Percentiles rank a stretch among this genome's conserved stretches.
These are phyloP conservation scores for Scartelaos histophorus DNA, from an alignment of 2,113 vertebrate genomes.

Conservation along the genomic window DNA sequence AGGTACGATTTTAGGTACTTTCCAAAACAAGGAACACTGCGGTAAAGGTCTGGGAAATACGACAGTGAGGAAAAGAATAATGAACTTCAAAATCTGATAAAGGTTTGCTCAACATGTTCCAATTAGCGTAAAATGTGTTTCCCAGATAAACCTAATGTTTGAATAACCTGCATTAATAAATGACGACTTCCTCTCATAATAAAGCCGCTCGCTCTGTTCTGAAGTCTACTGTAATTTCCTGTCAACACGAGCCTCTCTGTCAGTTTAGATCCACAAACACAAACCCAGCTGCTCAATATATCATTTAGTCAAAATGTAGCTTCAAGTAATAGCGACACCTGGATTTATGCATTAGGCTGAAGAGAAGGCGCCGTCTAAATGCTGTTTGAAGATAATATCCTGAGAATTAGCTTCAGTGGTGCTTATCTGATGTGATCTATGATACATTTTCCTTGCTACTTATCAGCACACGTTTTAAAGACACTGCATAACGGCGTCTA, in stretches of 20 bases:
- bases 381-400: not conserved
- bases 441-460: not conserved
- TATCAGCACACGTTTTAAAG: not conserved
- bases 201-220: not conserved
- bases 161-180: not conserved
- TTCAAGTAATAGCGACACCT: constrained; percentile 19
- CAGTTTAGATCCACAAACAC: constrained; percentile 2
- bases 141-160: constrained; percentile 1
- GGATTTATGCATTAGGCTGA: constrained; percentile 10
- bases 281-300: constrained; percentile 27
- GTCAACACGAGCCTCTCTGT: not conserved
- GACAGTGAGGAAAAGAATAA: constrained; percentile 8
- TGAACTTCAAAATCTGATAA: constrained; percentile 12
- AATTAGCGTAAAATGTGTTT: constrained; percentile 5
- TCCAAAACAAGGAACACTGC: constrained; percentile 15
- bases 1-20: too few relatives aligned
- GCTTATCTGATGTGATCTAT: constrained; percentile 5
- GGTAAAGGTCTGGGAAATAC: constrained; percentile 9
- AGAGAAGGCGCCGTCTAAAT: constrained; percentile 8
- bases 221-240: not conserved
- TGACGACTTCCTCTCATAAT: constrained; percentile 5
- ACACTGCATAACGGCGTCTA: not conserved
- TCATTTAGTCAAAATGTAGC: constrained; percentile 19
- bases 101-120: constrained; percentile 13
- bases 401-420: constrained; percentile 1